Conservation (phyloP, 2,888 invertebrate genomes). For the Pyralis farinalis region DNA sequence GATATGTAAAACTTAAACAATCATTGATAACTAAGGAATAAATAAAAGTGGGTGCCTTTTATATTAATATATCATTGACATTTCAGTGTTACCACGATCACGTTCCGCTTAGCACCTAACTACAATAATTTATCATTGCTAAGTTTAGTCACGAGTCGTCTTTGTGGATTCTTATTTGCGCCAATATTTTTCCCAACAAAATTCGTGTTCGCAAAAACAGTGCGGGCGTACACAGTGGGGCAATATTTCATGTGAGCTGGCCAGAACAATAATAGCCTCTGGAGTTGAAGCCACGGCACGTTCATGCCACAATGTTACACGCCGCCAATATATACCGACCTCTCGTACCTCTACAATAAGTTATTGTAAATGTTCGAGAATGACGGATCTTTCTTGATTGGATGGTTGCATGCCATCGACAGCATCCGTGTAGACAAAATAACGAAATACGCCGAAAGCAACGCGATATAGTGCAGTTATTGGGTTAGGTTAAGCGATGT, state of each 20-base stretch:
- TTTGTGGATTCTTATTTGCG: constrained; percentile 63
- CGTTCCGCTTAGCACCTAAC: constrained; percentile 1
- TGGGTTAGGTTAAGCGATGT: constrained; percentile 78
- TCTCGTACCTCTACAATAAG: constrained; percentile 31
- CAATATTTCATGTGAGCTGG: constrained; percentile 79
- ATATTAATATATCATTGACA: constrained; percentile 70
- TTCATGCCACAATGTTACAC: constrained; percentile 73
- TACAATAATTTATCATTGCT: constrained; percentile 38
- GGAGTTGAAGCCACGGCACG: constrained; percentile 77
- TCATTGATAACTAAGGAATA: no score
- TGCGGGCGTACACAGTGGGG: constrained; percentile 67
- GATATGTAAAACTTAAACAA: no score
- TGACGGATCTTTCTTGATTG: constrained; percentile 39
- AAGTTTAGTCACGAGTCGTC: constrained; percentile 58
- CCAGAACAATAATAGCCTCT: constrained; percentile 78
- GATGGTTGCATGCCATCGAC: constrained; percentile 60
- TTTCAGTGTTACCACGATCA: constrained; percentile 54
- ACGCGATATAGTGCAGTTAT: constrained; percentile 72
- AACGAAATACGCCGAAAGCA: constrained; percentile 78
- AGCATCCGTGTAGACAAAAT: constrained; percentile 80
- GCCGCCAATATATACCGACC: constrained; percentile 48
- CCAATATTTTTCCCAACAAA: constrained; percentile 69
- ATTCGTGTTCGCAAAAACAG: constrained; percentile 70
- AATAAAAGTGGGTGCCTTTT: no score
- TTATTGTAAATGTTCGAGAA: constrained; percentile 27